A percentile compares a stretch with the other conserved stretches of the same genome.
Evolutionary conservation across 2,797 vertebrate species (phyloP).

Genomic region (Sebastes oblongus): DNA sequence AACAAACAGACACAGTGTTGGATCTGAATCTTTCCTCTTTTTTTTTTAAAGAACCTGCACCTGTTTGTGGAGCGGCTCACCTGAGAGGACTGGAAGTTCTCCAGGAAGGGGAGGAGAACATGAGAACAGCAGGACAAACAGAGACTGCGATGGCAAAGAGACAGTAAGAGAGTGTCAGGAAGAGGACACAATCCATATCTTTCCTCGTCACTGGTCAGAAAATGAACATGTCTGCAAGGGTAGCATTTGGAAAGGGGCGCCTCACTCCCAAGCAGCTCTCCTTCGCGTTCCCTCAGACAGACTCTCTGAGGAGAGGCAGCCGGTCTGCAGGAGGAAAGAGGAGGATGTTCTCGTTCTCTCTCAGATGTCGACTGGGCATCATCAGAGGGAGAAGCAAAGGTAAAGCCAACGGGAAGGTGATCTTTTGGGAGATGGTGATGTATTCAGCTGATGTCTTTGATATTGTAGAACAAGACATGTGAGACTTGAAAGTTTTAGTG

Average conservation of each 20-base stretch:
- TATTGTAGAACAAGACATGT: background rate
- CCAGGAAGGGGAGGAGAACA: conserved; percentile 49
- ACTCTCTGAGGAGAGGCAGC: conserved; percentile 65
- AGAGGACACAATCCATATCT: conserved; percentile 20
- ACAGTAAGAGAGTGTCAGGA: conserved; percentile 25
- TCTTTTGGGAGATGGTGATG: background rate
- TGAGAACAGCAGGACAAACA: conserved; percentile 43
- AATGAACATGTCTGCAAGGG: conserved; percentile 68
- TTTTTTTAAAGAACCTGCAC: background rate
- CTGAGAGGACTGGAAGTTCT: conserved; percentile 57
- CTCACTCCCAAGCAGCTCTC: conserved; percentile 67
- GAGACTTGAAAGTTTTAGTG: background rate
- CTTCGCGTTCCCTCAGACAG: conserved; percentile 60
- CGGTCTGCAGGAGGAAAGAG: conserved; percentile 68
- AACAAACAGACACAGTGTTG: background rate
- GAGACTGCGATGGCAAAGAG: conserved; percentile 7
- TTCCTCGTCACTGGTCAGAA: conserved; percentile 35
- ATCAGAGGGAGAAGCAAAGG: conserved; percentile 80
- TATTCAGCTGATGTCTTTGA: background rate
- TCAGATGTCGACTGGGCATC: conserved; percentile 82
- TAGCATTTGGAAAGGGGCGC: conserved; percentile 63
- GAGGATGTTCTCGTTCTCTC: conserved; percentile 81
- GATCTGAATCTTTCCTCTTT: background rate
- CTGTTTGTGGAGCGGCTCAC: conserved; percentile 25
- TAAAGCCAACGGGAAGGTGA: conserved; percentile 29